Conservation (phyloP, 2,797 vertebrate species). For the Mallotus villosus region DNA sequence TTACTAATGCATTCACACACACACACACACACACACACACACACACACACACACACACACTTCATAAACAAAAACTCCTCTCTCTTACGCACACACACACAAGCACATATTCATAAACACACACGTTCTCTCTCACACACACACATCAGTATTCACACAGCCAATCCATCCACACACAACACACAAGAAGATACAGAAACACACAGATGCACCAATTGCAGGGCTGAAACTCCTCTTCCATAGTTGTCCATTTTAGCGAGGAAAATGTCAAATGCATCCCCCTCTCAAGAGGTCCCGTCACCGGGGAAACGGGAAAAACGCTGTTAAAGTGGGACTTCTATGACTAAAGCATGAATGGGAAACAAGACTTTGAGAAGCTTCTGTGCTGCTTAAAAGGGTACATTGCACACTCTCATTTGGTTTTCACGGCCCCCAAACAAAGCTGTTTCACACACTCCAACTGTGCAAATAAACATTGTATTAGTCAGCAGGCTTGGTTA, state of each 20-base stretch:
- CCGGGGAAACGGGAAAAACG: no score
- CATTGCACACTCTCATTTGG: background rate
- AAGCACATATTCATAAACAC: background rate
- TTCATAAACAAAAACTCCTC: no score
- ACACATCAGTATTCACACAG: slow-evolving; percentile 12
- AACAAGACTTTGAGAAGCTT: slow-evolving; percentile 10
- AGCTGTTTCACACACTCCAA: background rate
- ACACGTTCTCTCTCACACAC: background rate
- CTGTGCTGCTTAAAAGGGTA: slow-evolving; percentile 7
- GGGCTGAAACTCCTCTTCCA: no score
- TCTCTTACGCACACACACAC: background rate
- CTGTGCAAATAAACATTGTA: background rate
- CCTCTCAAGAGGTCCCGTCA: no score
- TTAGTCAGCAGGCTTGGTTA: no score
- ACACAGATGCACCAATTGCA: background rate
- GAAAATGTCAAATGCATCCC: no score
- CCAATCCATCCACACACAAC: background rate
- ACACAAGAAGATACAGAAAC: slow-evolving; percentile 8
- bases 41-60: background rate
- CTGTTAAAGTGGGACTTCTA: slow-evolving; percentile 10
- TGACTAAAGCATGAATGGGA: slow-evolving; percentile 14
- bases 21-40: slow-evolving; percentile 14
- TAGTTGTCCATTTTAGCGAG: no score
- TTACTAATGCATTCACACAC: slow-evolving; percentile 66
- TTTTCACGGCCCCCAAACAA: slow-evolving; percentile 15